A percentile compares a stretch with the other conserved stretches of the same genome.
phyloP scores from a whole-genome alignment of 1,140 invertebrate species.

The Drosophila pruinosa region DNA sequence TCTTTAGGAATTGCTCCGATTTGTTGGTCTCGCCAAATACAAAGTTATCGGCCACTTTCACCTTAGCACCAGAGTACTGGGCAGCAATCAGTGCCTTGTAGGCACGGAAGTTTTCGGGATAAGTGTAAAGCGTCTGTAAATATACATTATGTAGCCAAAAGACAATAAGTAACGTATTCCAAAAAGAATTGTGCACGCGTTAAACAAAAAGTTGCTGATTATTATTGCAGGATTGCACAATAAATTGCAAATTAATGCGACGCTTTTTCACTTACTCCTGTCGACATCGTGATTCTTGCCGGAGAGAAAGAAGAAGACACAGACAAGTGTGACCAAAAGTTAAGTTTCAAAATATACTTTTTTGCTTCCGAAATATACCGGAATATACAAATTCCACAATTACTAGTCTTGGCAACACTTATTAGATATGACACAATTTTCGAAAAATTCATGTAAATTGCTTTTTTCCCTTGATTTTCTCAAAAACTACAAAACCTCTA shows the following conservation, averaged over 20 bases:
- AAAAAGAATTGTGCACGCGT: not conserved
- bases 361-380: too few species aligned
- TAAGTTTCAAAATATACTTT: too few species aligned
- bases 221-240: conserved; percentile 44
- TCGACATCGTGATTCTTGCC: conserved; percentile 81
- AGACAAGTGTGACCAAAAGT: conserved; percentile 17
- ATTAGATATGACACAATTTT: too few species aligned
- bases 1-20: conserved; percentile 92
- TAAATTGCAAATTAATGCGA: conserved; percentile 61
- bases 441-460: too few species aligned
- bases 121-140: conserved; percentile 96
- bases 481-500: too few species aligned
- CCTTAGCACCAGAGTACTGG: conserved; percentile 94
- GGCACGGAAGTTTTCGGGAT: conserved; percentile 97
- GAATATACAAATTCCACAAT: too few species aligned
- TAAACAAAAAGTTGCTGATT: conserved; percentile 26
- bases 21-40: conserved; percentile 97
- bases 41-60: conserved; percentile 93
- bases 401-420: too few species aligned
- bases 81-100: conserved; percentile 97
- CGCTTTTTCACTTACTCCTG: conserved; percentile 74
- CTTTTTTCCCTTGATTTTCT: too few species aligned
- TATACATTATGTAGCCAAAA: not conserved
- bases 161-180: conserved; percentile 19
- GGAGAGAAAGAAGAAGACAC: conserved; percentile 50